Conservation (phyloP, 2,113 vertebrate genomes). For the Perca schrenkii region DNA sequence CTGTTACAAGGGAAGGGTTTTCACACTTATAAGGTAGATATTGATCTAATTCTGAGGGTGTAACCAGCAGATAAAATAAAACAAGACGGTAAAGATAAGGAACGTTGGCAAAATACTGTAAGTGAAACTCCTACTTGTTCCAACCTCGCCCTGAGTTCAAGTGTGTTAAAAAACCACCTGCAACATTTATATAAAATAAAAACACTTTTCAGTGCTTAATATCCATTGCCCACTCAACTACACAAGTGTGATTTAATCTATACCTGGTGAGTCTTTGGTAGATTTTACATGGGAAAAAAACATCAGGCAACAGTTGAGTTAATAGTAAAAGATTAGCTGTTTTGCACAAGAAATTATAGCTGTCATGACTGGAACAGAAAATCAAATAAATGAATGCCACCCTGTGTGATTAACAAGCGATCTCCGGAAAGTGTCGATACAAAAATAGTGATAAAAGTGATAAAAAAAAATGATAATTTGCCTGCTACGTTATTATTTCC, state of each 20-base stretch:
- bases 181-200: neutral
- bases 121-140: constrained; percentile 29
- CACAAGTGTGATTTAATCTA: constrained; percentile 10
- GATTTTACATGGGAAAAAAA: constrained; percentile 17
- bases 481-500: neutral
- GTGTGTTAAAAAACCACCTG: neutral
- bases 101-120: constrained; percentile 9
- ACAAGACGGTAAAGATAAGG: constrained; percentile 17
- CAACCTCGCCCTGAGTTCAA: constrained; percentile 28
- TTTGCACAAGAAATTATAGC: constrained; percentile 13
- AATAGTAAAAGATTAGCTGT: neutral
- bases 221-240: neutral
- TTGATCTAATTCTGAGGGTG: constrained; percentile 31
- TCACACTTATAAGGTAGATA: constrained; percentile 15
- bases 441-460: neutral
- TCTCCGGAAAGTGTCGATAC: neutral
- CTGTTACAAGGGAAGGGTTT: neutral
- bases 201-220: neutral
- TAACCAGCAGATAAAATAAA: constrained; percentile 22
- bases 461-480: neutral
- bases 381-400: neutral
- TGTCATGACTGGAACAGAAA: neutral
- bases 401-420: neutral
- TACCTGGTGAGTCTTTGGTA: constrained; percentile 5
- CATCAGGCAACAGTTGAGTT: neutral